Evolutionary conservation across 1,140 invertebrate species (phyloP).

Genomic region (Aphaenogaster rudis): DNA sequence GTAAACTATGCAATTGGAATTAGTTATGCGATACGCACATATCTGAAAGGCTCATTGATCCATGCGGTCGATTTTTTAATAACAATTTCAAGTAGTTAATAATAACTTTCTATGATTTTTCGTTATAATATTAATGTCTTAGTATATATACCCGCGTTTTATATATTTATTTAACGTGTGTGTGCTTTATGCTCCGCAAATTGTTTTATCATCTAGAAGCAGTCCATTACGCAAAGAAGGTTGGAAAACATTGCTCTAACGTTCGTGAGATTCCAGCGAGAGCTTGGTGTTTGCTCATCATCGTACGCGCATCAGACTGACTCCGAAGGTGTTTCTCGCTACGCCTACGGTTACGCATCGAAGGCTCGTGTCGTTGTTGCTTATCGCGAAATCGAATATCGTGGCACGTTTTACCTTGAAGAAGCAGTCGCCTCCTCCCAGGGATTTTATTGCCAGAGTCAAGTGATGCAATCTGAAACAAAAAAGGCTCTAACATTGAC

Average conservation of each 20-base stretch:
- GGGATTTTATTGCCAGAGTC: conserved; percentile 48
- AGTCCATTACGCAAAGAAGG: conserved; percentile 25
- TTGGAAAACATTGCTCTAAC: conserved; percentile 41
- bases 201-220: conserved; percentile 26
- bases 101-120: conserved; percentile 4
- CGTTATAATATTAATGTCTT: background rate
- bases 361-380: conserved; percentile 51
- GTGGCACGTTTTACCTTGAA: conserved; percentile 59
- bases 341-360: conserved; percentile 60
- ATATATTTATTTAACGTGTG: background rate
- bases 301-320: conserved; percentile 42
- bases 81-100: background rate
- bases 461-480: conserved; percentile 45
- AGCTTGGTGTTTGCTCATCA: conserved; percentile 55
- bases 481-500: conserved; percentile 45
- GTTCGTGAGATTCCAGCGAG: conserved; percentile 31
- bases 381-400: conserved; percentile 63
- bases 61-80: background rate
- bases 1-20: conserved; percentile 4
- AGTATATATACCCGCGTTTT: background rate
- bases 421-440: conserved; percentile 44
- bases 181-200: background rate
- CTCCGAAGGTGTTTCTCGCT: conserved; percentile 52
- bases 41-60: background rate
- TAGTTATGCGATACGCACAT: background rate